phyloP scores from a whole-genome alignment of 1,140 invertebrate genomes.

The Lepidurus arcticus region DNA sequence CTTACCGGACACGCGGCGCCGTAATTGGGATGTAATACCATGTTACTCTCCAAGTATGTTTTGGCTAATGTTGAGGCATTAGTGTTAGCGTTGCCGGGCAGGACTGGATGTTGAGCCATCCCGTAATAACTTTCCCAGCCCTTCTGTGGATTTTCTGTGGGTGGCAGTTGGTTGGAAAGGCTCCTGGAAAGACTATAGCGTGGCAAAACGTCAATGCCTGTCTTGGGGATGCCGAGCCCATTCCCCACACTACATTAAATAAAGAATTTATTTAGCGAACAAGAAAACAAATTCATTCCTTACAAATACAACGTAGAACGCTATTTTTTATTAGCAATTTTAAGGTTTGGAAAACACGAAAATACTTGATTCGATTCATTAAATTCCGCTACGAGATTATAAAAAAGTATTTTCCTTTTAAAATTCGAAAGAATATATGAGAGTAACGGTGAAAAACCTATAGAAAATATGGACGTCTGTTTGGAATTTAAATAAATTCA shows the following conservation, averaged over 20 bases:
- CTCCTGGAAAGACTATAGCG: neutral
- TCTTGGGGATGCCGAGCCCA: neutral
- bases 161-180: neutral
- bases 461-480: neutral
- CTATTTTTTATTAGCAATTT: no score
- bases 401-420: no score
- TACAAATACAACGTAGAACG: neutral
- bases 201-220: neutral
- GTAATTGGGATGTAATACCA: slow-evolving; percentile 33
- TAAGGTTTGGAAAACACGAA: no score
- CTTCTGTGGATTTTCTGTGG: slow-evolving; percentile 11
- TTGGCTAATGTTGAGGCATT: neutral
- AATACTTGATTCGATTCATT: no score
- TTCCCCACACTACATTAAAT: neutral
- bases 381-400: no score
- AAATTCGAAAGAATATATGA: no score
- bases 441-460: no score
- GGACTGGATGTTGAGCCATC: neutral
- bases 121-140: slow-evolving; percentile 3
- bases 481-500: neutral
- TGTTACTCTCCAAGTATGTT: slow-evolving; percentile 23
- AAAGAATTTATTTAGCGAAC: neutral
- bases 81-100: neutral
- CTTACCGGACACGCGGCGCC: slow-evolving; percentile 33
- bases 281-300: neutral